These are phyloP conservation scores for Drosophila auraria DNA, from an alignment of 1,140 invertebrate genomes.

Conservation along the genomic window DNA sequence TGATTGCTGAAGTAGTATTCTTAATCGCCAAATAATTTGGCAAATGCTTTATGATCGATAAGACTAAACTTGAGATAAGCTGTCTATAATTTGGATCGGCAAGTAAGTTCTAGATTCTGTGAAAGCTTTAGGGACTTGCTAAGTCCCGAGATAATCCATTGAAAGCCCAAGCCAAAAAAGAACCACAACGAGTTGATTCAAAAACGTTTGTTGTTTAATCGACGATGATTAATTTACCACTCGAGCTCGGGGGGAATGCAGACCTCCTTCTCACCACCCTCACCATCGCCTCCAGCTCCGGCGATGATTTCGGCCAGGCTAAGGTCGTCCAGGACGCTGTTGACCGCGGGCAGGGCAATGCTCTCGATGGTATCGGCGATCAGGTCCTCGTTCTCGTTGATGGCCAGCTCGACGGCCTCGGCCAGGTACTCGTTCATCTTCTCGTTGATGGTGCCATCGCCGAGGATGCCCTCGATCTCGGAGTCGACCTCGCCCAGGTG, in stretches of 20 bases:
- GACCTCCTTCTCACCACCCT: constrained; percentile 74
- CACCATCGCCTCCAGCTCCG: constrained; percentile 60
- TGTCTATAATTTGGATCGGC: neutral
- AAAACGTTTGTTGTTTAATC: constrained; percentile 54
- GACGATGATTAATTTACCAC: constrained; percentile 50
- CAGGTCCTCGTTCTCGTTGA: constrained; percentile 81
- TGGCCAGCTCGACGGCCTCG: constrained; percentile 66
- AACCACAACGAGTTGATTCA: constrained; percentile 26
- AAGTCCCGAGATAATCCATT: neutral
- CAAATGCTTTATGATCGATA: constrained; percentile 57
- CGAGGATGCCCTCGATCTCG: constrained; percentile 79
- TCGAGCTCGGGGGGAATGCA: constrained; percentile 79
- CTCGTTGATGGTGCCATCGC: constrained; percentile 70
- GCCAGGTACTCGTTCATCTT: constrained; percentile 76
- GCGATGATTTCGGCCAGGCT: constrained; percentile 64
- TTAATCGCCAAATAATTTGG: constrained; percentile 58
- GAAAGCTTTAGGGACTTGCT: neutral
- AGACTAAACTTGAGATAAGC: constrained; percentile 54
- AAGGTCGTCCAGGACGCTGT: constrained; percentile 62
- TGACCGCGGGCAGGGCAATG: constrained; percentile 72
- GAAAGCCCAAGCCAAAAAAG: neutral
- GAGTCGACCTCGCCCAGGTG: constrained; percentile 79
- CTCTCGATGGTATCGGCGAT: constrained; percentile 75
- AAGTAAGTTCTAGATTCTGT: constrained; percentile 9
- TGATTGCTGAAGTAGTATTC: constrained; percentile 3